Evolutionary conservation across 2,113 vertebrate genomes (phyloP).

Genomic region (Spilogale gracilis): DNA sequence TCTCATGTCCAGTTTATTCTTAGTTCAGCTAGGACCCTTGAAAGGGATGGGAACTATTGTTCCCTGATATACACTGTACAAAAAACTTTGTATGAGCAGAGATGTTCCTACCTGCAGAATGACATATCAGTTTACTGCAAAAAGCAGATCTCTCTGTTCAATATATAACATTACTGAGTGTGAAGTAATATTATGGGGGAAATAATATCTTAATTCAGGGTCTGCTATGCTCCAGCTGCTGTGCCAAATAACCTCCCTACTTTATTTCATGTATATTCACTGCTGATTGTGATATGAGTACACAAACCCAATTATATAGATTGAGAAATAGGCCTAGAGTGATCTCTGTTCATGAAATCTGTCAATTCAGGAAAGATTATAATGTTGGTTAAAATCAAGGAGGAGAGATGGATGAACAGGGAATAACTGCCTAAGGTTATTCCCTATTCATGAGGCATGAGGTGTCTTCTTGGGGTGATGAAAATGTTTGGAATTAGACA

Average conservation of each 20-base stretch:
- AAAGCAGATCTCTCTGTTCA: not conserved
- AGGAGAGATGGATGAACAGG: no score
- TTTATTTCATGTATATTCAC: not conserved
- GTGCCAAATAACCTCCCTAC: not conserved
- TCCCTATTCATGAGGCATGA: no score
- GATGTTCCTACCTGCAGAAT: not conserved
- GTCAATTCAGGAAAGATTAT: not conserved
- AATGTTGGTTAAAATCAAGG: not conserved
- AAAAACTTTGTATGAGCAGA: not conserved
- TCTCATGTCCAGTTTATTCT: not conserved
- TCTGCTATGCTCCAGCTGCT: not conserved
- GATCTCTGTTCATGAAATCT: not conserved
- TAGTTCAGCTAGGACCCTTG: not conserved
- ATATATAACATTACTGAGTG: not conserved
- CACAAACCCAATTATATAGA: not conserved
- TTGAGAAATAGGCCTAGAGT: not conserved
- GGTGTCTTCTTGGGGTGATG: not conserved
- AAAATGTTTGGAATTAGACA: not conserved
- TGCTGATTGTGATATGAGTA: not conserved
- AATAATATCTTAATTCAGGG: not conserved
- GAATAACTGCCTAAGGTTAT: not conserved
- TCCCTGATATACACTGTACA: not conserved
- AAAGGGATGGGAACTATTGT: not conserved
- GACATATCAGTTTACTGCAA: not conserved
- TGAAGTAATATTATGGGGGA: not conserved